Conservation (phyloP, 2,888 invertebrate species). For the Diplazon laetatorius region DNA sequence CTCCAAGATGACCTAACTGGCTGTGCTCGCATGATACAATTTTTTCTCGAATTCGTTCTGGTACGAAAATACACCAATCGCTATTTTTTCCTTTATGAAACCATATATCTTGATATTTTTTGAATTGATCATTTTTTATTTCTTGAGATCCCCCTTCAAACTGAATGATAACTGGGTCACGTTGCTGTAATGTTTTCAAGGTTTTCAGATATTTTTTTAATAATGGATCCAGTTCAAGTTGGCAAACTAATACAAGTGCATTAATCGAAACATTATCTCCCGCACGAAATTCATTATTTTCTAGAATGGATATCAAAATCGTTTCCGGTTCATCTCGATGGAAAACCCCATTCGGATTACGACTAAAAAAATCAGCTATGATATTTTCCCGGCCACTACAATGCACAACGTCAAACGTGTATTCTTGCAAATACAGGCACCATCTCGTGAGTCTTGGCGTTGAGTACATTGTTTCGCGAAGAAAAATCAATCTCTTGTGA, state of each 20-base stretch:
- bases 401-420: no score
- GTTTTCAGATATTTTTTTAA: slow-evolving; percentile 8
- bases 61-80: slow-evolving; percentile 3
- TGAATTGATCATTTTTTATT: slow-evolving; percentile 17
- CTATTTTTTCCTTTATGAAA: background rate
- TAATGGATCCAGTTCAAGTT: slow-evolving; percentile 5
- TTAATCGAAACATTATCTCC: slow-evolving; percentile 8
- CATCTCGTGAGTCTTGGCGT: no score
- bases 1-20: slow-evolving; percentile 27
- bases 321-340: no score
- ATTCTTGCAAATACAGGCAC: no score
- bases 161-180: background rate
- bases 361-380: no score
- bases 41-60: background rate
- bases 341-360: no score
- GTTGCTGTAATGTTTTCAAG: background rate
- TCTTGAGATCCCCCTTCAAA: background rate
- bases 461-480: no score
- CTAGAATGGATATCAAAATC: no score
- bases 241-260: slow-evolving; percentile 8
- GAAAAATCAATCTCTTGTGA: no score
- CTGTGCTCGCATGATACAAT: slow-evolving; percentile 34
- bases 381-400: no score
- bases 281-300: no score
- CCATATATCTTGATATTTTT: slow-evolving; percentile 3